Percentiles rank a stretch among this genome's conserved stretches.
Conservation (phyloP, 1,140 invertebrate species). For the Achatina immaculata region DNA sequence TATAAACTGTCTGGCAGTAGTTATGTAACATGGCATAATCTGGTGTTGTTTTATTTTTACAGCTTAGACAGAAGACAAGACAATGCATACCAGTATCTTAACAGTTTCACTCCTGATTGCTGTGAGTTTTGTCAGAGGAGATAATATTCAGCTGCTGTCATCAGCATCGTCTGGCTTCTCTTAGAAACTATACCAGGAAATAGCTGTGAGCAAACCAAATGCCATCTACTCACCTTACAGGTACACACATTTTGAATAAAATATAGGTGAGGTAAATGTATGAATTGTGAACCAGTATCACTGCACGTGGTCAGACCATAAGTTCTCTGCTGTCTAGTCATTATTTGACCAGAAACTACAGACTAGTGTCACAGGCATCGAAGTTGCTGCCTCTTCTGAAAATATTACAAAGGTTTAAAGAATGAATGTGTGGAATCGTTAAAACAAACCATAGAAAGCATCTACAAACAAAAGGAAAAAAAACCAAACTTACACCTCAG, state of each 20-base stretch:
- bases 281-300: no score
- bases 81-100: no score
- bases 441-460: neutral
- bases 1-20: no score
- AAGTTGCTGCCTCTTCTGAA: neutral
- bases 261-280: neutral
- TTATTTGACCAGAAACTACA: neutral
- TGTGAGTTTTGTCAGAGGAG: no score
- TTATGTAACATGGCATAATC: no score
- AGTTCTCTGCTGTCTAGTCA: no score
- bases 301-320: no score
- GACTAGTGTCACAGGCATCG: neutral
- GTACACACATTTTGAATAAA: neutral
- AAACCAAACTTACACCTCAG: neutral
- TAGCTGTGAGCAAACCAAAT: neutral
- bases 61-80: no score
- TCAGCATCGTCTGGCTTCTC: neutral
- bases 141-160: no score
- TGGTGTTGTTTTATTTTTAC: no score
- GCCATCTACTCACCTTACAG: neutral
- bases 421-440: neutral
- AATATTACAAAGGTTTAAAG: neutral
- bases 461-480: neutral
- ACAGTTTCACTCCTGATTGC: no score
- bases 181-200: neutral